Evolutionary conservation across 2,113 vertebrate genomes (phyloP), one percentile per base, ranked within the genome.

Genomic region (Megaceryle maxima): DNA sequence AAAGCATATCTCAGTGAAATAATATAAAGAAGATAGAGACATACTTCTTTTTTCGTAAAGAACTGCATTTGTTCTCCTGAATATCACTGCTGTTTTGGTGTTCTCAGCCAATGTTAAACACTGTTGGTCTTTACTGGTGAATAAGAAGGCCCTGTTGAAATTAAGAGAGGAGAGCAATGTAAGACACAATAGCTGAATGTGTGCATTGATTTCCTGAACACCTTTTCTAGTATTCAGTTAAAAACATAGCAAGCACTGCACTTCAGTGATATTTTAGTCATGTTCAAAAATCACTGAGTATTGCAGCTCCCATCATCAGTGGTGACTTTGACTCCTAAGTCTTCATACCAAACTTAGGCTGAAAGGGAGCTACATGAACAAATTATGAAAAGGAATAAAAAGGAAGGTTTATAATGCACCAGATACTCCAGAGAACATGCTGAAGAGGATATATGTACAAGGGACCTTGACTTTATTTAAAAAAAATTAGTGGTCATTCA

Each of bases 1-100:
- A 77, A 92, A 87, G 16, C 4, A 20, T 50, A 53, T n/a, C 26
- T 59, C 37, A 72, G n/a, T 44, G 39, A 67, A 88, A 64, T 48
- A 55, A 28, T 35, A 50, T 13, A 18, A 53, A 89, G 81, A 74
- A 48, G 5, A 43, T 48, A 81, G 1, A 66, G 31, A 96, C 95
- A 24, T 97, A 98, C 97, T 64, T 96, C 69, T 96, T 90, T 97
- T 98, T 83, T 98, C 97, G 1, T 96, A 97, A 56, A 98, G 91
- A 85, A 97, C 74, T 69, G 92, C 90, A 41, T 90, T 96, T 68
- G 87, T 64, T 90, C 94, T 96, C 94, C 97, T 97, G 81, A 96
- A 86, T 90, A 97, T 3, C 59, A 86, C 31, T 63, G 96, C 79
- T 60, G 93, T 96, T 92, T 87, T 97, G 82, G 90, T 94, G 87